Evolutionary conservation across 2,797 vertebrate species (phyloP).

Genomic region (Pagetopsis macropterus): DNA sequence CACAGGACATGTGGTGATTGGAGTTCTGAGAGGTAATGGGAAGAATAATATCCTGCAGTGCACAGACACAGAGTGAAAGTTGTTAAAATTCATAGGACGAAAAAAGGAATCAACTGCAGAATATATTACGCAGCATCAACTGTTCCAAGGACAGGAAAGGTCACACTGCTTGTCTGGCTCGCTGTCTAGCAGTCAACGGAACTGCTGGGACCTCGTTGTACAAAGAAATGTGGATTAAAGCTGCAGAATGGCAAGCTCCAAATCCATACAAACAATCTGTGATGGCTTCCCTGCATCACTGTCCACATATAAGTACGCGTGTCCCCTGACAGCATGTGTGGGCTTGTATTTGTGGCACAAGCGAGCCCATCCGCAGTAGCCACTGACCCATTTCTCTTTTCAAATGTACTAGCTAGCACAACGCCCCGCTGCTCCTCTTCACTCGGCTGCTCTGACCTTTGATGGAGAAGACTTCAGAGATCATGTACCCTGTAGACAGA

Average conservation of each 20-base stretch:
- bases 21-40: constrained; percentile 75
- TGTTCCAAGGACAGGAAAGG: constrained; percentile 79
- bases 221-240: constrained; percentile 61
- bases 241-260: constrained; percentile 50
- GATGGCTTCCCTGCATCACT: constrained; percentile 49
- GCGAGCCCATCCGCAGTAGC: constrained; percentile 34
- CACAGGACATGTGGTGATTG: constrained; percentile 75
- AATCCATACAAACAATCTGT: constrained; percentile 54
- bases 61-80: constrained; percentile 55
- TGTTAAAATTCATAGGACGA: constrained; percentile 82
- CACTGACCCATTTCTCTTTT: constrained; percentile 60
- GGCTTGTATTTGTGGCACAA: constrained; percentile 40
- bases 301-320: constrained; percentile 31
- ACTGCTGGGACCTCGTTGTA: constrained; percentile 50
- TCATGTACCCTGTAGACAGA: constrained; percentile 55
- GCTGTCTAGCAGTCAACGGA: constrained; percentile 52
- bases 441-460: constrained; percentile 65
- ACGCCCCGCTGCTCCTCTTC: constrained; percentile 38
- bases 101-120: constrained; percentile 75
- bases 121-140: constrained; percentile 76
- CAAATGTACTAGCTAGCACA: constrained; percentile 42
- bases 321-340: constrained; percentile 44
- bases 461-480: constrained; percentile 58
- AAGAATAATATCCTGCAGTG: constrained; percentile 73
- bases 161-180: constrained; percentile 70